phyloP scores from a whole-genome alignment of 2,113 vertebrate genomes.

The Gobius niger region DNA sequence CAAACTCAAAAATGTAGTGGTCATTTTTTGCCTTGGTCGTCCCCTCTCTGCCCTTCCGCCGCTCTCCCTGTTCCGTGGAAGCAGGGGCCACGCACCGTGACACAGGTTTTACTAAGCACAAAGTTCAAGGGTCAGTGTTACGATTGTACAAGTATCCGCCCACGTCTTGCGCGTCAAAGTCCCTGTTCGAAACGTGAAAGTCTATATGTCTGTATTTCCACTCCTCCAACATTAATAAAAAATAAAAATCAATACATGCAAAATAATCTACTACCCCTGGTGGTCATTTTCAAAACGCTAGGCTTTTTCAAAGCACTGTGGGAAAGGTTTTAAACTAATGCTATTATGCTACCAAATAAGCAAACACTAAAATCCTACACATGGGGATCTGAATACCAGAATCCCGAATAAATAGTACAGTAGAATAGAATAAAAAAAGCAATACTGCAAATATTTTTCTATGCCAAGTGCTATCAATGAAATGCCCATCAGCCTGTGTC shows the following conservation, averaged over 20 bases:
- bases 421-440: conserved; percentile 76
- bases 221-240: conserved; percentile 51
- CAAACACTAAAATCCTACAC: conserved; percentile 78
- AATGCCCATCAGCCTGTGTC: conserved; percentile 61
- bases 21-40: conserved; percentile 43
- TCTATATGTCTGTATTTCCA: conserved; percentile 63
- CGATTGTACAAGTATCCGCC: conserved; percentile 65
- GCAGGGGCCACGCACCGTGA: conserved; percentile 36
- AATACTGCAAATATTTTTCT: conserved; percentile 73
- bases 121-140: conserved; percentile 63
- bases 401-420: conserved; percentile 76
- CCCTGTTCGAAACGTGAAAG: conserved; percentile 46
- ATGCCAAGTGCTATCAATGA: conserved; percentile 72
- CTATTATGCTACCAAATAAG: conserved; percentile 80
- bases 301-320: conserved; percentile 70
- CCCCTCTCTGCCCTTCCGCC: conserved; percentile 51
- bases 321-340: conserved; percentile 72
- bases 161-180: conserved; percentile 40
- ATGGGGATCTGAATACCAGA: conserved; percentile 75
- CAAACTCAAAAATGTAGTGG: conserved; percentile 15
- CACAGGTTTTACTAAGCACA: conserved; percentile 60
- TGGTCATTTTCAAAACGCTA: conserved; percentile 68
- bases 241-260: conserved; percentile 72
- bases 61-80: conserved; percentile 28
- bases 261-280: conserved; percentile 75